Evolutionary conservation across 2,113 vertebrate genomes (phyloP).

Genomic region (Rhinichthys klamathensis): DNA sequence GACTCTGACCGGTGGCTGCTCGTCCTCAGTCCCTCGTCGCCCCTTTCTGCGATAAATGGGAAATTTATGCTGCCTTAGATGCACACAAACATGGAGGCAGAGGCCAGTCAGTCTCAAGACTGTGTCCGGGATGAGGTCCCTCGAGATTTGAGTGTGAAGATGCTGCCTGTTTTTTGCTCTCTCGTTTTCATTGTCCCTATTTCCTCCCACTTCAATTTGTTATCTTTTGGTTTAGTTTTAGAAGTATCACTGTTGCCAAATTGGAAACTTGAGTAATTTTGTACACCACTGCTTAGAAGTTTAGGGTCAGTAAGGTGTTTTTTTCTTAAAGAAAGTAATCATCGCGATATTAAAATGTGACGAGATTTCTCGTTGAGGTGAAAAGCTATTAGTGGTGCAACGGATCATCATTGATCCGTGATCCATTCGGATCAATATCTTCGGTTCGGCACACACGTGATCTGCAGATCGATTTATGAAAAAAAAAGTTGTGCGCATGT

Average conservation of each 20-base stretch:
- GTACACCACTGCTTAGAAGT: background rate
- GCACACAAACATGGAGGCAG: slow-evolving; percentile 56
- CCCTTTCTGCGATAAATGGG: slow-evolving; percentile 69
- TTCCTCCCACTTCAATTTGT: background rate
- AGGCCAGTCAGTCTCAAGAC: slow-evolving; percentile 31
- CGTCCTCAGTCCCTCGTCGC: slow-evolving; percentile 62
- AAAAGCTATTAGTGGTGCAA: too few relatives aligned
- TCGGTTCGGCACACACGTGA: too few relatives aligned
- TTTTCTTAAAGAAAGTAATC: too few relatives aligned
- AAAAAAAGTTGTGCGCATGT: too few relatives aligned
- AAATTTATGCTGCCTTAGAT: slow-evolving; percentile 67
- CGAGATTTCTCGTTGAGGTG: too few relatives aligned
- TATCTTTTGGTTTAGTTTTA: background rate
- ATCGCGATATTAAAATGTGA: too few relatives aligned
- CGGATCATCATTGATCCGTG: too few relatives aligned
- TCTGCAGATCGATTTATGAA: too few relatives aligned
- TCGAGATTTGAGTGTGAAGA: background rate
- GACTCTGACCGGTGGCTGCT: slow-evolving; percentile 66
- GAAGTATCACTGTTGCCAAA: background rate
- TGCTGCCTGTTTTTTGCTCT: background rate
- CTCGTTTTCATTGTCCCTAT: background rate
- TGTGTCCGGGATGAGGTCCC: background rate
- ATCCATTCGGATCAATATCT: too few relatives aligned
- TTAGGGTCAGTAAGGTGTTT: background rate
- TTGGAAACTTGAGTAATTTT: background rate